These are phyloP conservation scores for Agelas oroides DNA, from an alignment of 37 sponge, comb jelly and placozoan genomes.

Conservation along the genomic window DNA sequence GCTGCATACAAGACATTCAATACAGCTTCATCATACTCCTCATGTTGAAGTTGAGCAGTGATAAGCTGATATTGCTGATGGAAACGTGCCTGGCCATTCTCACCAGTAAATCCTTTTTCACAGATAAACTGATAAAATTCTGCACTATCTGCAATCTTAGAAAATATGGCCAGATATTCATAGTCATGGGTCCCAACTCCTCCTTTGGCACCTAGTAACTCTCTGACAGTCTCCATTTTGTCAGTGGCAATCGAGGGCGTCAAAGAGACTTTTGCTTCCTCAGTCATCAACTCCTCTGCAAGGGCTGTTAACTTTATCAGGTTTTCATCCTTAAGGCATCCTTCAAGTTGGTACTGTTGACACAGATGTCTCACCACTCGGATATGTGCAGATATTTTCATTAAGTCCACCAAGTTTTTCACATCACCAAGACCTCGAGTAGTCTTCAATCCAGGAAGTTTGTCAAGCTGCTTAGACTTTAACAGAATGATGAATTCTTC, in stretches of 20 bases:
- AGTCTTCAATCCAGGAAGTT: too few species aligned
- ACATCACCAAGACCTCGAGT: slow-evolving; percentile 36
- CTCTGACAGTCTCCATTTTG: slow-evolving; percentile 31
- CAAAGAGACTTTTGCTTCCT: slow-evolving; percentile 21
- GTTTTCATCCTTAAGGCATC: slow-evolving; percentile 33
- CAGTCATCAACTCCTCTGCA: background rate
- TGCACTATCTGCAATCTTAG: slow-evolving; percentile 53
- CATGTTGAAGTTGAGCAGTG: slow-evolving; percentile 79
- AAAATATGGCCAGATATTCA: slow-evolving; percentile 49
- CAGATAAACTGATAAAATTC: slow-evolving; percentile 60
- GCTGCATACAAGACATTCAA: slow-evolving; percentile 84
- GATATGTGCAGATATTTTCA: slow-evolving; percentile 52
- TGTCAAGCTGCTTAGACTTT: too few species aligned
- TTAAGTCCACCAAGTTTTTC: slow-evolving; percentile 48
- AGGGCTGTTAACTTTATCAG: slow-evolving; percentile 18
- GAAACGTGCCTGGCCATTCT: slow-evolving; percentile 53
- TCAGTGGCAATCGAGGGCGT: slow-evolving; percentile 39
- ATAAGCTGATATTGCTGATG: slow-evolving; percentile 81
- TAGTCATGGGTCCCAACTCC: background rate
- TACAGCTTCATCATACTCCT: slow-evolving; percentile 83
- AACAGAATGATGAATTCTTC: slow-evolving; percentile 42
- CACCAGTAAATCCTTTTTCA: slow-evolving; percentile 61
- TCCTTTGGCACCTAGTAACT: slow-evolving; percentile 6
- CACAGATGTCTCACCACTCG: slow-evolving; percentile 45
- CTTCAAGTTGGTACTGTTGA: slow-evolving; percentile 51